Conservation (phyloP, 2,113 vertebrate species). For the Neodon shergylaensis region DNA sequence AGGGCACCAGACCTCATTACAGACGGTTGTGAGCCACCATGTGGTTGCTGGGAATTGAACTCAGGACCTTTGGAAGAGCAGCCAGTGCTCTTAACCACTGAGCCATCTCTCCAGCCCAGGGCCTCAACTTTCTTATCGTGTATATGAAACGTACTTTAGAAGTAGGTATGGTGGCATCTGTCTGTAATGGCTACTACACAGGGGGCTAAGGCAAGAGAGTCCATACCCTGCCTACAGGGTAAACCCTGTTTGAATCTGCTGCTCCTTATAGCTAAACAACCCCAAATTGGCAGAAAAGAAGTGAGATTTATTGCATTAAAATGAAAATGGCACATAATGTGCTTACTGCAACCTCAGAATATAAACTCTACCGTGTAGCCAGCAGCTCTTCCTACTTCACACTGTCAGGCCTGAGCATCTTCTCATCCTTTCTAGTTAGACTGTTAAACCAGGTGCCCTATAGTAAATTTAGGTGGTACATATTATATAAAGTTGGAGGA, state of each 20-base stretch:
- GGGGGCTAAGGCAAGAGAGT: background rate
- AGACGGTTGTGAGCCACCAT: no score
- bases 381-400: background rate
- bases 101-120: no score
- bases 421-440: background rate
- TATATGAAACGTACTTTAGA: background rate
- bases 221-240: background rate
- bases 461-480: conserved; percentile 20
- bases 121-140: background rate
- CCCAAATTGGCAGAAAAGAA: background rate
- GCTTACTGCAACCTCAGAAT: background rate
- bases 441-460: background rate
- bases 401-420: background rate
- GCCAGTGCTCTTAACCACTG: no score
- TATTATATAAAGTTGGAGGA: conserved; percentile 44
- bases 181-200: background rate
- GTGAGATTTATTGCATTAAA: background rate
- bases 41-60: no score
- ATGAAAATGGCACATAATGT: background rate
- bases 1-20: no score
- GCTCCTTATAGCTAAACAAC: background rate
- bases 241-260: background rate
- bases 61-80: no score
- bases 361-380: background rate
- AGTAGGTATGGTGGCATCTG: background rate